Conservation (phyloP, 1,140 invertebrate genomes). For the Nasonia longicornis region DNA sequence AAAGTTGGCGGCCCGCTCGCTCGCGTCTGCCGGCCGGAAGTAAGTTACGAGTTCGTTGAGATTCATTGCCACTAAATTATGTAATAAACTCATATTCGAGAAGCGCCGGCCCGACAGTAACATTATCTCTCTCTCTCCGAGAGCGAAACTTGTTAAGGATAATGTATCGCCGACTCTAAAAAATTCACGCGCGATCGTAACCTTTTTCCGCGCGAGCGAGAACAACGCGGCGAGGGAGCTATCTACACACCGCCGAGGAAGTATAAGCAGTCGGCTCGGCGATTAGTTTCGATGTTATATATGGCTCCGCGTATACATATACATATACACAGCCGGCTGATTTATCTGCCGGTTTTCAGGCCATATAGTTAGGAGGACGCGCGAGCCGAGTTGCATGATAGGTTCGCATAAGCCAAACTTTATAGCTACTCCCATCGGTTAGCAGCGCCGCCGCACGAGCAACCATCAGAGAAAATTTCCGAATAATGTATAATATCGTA, state of each 20-base stretch:
- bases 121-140: constrained; percentile 28
- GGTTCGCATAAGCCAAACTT: not conserved
- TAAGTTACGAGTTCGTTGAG: constrained; percentile 43
- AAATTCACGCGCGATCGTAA: constrained; percentile 31
- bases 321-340: not conserved
- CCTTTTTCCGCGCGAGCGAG: constrained; percentile 1
- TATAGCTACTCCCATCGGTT: not conserved
- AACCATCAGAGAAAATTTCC: not conserved
- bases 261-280: not conserved
- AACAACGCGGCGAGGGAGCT: not conserved
- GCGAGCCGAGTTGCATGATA: not conserved
- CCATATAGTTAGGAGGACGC: not conserved
- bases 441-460: too few species aligned
- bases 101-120: constrained; percentile 7
- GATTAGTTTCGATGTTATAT: not conserved
- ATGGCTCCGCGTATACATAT: not conserved
- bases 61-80: constrained; percentile 47
- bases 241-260: not conserved
- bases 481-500: too few species aligned
- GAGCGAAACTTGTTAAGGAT: constrained; percentile 42
- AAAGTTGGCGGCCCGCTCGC: constrained; percentile 3
- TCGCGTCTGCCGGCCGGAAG: not conserved
- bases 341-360: not conserved
- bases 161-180: constrained; percentile 42
- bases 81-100: constrained; percentile 43